A percentile compares a stretch with the other conserved stretches of the same genome.
Evolutionary conservation across 2,797 vertebrate species (phyloP).

Genomic region (Syngnathus acus): DNA sequence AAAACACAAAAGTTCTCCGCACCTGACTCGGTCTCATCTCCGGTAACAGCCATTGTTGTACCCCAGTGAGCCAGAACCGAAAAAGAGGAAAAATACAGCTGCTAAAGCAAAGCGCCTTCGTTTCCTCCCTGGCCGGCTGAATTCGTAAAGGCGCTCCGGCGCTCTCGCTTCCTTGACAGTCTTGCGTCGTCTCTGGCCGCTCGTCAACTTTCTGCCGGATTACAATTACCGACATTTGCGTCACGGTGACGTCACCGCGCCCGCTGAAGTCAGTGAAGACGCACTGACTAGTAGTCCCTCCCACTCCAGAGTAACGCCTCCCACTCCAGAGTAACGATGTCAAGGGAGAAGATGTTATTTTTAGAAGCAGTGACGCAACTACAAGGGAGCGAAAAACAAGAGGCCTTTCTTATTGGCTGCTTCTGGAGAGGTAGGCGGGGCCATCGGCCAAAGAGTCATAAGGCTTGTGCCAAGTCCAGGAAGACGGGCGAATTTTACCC

Average conservation of each 20-base stretch:
- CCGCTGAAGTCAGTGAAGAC: constrained; percentile 80
- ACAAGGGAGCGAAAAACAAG: constrained; percentile 66
- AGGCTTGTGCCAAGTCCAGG: background rate
- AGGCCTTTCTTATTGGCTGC: constrained; percentile 33
- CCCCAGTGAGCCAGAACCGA: constrained; percentile 70
- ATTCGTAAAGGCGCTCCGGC: background rate
- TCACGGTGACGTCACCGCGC: constrained; percentile 90
- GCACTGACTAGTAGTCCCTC: constrained; percentile 65
- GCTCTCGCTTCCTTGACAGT: constrained; percentile 16
- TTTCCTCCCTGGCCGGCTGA: background rate
- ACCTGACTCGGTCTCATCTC: constrained; percentile 86
- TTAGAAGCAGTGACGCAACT: constrained; percentile 68
- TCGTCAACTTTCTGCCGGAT: constrained; percentile 73
- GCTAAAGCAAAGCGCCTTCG: constrained; percentile 6
- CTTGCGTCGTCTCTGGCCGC: constrained; percentile 62
- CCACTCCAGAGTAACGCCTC: constrained; percentile 16
- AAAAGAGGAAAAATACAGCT: background rate
- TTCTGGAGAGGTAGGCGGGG: background rate
- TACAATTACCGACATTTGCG: constrained; percentile 86
- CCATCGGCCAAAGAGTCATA: background rate
- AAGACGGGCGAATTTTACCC: background rate
- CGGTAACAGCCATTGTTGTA: constrained; percentile 85
- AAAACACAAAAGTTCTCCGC: constrained; percentile 26
- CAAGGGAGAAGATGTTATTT: constrained; percentile 53
- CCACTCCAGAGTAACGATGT: constrained; percentile 10